phyloP scores from a whole-genome alignment of 2,797 vertebrate species.

The Micrastur ruficollis region DNA sequence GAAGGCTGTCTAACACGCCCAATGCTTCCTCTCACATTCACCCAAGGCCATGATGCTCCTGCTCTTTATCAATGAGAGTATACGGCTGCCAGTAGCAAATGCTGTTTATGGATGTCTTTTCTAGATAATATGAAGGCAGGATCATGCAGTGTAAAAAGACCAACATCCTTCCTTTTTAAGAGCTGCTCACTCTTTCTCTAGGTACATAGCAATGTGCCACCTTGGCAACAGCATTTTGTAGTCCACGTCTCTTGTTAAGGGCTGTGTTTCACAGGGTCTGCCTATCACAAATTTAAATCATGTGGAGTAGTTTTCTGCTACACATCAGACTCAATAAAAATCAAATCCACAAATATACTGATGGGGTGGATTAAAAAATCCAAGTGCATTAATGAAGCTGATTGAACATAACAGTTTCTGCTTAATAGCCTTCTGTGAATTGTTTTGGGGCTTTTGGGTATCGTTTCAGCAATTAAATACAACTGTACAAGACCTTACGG shows the following conservation, averaged over 20 bases:
- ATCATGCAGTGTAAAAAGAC: neutral
- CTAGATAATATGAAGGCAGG: neutral
- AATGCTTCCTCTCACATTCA: neutral
- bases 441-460: neutral
- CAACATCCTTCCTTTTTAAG: neutral
- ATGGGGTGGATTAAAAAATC: neutral
- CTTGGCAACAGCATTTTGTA: neutral
- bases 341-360: neutral
- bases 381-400: conserved; percentile 5
- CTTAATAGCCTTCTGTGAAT: conserved; percentile 22
- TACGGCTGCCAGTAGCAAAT: neutral
- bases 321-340: conserved; percentile 15
- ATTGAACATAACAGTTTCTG: neutral
- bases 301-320: neutral
- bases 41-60: neutral
- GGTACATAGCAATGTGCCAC: neutral
- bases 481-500: neutral
- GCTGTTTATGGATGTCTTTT: neutral
- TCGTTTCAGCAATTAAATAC: conserved; percentile 22
- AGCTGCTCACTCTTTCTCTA: neutral
- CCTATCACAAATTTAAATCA: neutral
- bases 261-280: neutral
- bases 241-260: neutral
- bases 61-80: neutral
- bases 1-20: neutral